Evolutionary conservation across 2,888 invertebrate species (phyloP).

Genomic region (Agonopterix arenella): DNA sequence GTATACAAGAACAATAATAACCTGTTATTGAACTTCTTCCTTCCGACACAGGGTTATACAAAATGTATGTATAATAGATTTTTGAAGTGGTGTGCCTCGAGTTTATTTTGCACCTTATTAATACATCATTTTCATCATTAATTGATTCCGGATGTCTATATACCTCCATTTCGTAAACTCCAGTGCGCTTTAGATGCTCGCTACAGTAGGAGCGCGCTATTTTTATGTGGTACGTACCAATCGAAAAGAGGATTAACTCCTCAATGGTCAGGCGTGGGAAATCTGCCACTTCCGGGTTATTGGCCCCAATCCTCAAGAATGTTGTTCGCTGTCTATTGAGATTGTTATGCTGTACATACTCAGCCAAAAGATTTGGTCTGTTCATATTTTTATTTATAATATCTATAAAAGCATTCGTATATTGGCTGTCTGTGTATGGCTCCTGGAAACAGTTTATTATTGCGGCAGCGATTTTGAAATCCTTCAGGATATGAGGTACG

Average conservation of each 20-base stretch:
- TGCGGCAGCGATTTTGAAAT: constrained; percentile 14
- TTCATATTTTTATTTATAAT: constrained; percentile 7
- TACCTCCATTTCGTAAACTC: constrained; percentile 1
- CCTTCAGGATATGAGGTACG: constrained; percentile 5
- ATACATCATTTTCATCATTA: background rate
- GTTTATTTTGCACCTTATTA: background rate
- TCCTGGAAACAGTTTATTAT: constrained; percentile 12
- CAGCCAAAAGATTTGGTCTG: constrained; percentile 8
- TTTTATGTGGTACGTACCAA: constrained; percentile 13
- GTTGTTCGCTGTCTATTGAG: constrained; percentile 12
- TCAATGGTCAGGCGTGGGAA: background rate
- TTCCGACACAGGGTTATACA: background rate
- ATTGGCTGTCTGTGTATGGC: constrained; percentile 8
- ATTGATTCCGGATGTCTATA: background rate
- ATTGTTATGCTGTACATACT: constrained; percentile 7
- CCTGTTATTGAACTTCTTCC: background rate
- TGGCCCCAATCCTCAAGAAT: constrained; percentile 8
- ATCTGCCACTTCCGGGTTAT: constrained; percentile 1
- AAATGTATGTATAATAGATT: constrained; percentile 3
- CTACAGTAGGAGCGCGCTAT: constrained; percentile 12
- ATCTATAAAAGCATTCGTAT: constrained; percentile 9
- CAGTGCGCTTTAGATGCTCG: constrained; percentile 9
- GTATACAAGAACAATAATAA: background rate
- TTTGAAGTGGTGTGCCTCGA: constrained; percentile 1
- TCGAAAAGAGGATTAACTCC: constrained; percentile 7